phyloP scores from a whole-genome alignment of 2,113 vertebrate genomes.

The Pao palembangensis region DNA sequence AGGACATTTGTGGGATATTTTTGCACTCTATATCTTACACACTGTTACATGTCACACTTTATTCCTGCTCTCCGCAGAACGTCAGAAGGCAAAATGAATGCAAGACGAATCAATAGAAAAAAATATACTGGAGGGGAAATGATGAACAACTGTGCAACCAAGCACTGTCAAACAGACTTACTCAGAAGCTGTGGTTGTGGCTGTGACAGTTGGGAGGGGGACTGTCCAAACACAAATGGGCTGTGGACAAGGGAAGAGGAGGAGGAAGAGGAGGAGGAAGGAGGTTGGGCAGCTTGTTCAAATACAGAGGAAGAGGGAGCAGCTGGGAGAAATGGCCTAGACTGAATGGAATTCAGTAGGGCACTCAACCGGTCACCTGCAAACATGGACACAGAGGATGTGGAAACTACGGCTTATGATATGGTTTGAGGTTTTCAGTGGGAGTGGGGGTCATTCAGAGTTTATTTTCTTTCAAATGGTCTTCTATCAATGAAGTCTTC shows the following conservation, averaged over 20 bases:
- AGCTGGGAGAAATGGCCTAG: constrained; percentile 98
- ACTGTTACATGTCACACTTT: constrained; percentile 33
- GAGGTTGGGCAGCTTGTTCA: constrained; percentile 98
- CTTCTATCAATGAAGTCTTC: too few species aligned
- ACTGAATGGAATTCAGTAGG: constrained; percentile 99
- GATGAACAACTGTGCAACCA: constrained; percentile 65
- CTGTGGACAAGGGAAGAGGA: constrained; percentile 95
- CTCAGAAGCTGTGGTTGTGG: constrained; percentile 94
- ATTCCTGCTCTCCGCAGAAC: constrained; percentile 15
- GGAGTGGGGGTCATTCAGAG: constrained; percentile 42
- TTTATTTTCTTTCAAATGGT: constrained; percentile 17
- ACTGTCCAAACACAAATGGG: constrained; percentile 99
- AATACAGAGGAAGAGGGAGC: constrained; percentile 88
- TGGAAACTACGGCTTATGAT: constrained; percentile 86
- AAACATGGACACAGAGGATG: constrained; percentile 97
- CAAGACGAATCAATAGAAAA: constrained; percentile 10
- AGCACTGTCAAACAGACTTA: constrained; percentile 91
- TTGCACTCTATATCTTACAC: not conserved
- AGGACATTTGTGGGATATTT: constrained; percentile 47
- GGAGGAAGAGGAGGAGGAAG: constrained; percentile 78
- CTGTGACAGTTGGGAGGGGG: constrained; percentile 99
- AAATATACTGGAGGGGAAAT: constrained; percentile 28
- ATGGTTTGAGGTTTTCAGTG: constrained; percentile 57
- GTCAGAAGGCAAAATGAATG: constrained; percentile 9
- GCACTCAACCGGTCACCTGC: constrained; percentile 99